Conservation (phyloP, 2,113 vertebrate species). For the Melanerpes aurifrons region DNA sequence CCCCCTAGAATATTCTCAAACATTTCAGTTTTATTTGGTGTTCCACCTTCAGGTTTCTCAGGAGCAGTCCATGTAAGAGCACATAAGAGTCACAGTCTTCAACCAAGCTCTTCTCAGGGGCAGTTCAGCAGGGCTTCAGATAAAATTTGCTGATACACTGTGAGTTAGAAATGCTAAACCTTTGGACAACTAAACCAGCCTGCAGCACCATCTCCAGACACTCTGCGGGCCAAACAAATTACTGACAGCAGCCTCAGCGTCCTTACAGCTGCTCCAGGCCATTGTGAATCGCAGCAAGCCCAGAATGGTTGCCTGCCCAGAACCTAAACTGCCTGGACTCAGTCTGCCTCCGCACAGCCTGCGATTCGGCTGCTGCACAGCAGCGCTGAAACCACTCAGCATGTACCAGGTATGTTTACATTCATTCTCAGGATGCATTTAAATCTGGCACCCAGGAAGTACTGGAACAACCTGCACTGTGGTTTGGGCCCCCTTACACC, state of each 20-base stretch:
- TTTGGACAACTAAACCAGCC: neutral
- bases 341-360: rapidly evolving
- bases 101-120: neutral
- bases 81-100: neutral
- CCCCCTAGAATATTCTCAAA: neutral
- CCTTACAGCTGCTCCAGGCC: neutral
- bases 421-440: rapidly evolving
- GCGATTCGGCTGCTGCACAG: neutral
- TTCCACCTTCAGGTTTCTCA: neutral
- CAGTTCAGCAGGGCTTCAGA: neutral
- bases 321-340: rapidly evolving
- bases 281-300: rapidly evolving
- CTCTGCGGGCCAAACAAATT: neutral
- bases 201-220: neutral
- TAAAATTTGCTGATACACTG: rapidly evolving
- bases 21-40: neutral
- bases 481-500: neutral
- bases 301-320: rapidly evolving
- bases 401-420: rapidly evolving
- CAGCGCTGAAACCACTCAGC: rapidly evolving
- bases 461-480: rapidly evolving
- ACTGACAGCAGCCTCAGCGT: neutral
- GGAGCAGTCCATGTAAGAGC: neutral
- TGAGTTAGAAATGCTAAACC: neutral
- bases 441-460: neutral